Percentiles rank a stretch among this genome's conserved stretches.
These are phyloP conservation scores for Cataglyphis albicans DNA, from an alignment of 2,888 invertebrate species.

Conservation along the genomic window DNA sequence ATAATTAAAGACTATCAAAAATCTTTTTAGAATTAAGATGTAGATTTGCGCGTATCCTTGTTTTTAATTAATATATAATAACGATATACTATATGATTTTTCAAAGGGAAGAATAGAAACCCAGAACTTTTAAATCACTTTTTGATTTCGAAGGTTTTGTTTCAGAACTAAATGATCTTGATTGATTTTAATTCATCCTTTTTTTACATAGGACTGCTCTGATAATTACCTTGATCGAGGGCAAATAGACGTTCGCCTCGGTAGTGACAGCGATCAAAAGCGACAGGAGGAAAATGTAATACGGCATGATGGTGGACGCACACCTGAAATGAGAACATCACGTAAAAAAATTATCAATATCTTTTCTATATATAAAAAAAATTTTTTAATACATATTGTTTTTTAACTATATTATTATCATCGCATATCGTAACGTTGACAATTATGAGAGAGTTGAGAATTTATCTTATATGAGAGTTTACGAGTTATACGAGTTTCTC, in stretches of 20 bases:
- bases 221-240: conserved; percentile 77
- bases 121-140: background rate
- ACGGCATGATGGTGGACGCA: conserved; percentile 65
- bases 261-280: conserved; percentile 61
- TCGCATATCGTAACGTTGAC: background rate
- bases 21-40: background rate
- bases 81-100: background rate
- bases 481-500: background rate
- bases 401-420: background rate
- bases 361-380: conserved; percentile 10
- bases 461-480: background rate
- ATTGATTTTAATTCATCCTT: conserved; percentile 20
- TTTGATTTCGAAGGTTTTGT: background rate
- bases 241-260: conserved; percentile 77
- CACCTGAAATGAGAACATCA: conserved; percentile 4
- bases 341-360: background rate
- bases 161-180: conserved; percentile 16
- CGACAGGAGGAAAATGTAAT: conserved; percentile 69
- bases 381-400: background rate
- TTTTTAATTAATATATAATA: background rate
- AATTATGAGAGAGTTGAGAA: background rate
- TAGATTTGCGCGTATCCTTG: background rate
- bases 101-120: background rate
- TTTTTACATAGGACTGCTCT: conserved; percentile 7
- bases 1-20: background rate